phyloP scores from a whole-genome alignment of 2,113 vertebrate species.

The Psettodes erumei region DNA sequence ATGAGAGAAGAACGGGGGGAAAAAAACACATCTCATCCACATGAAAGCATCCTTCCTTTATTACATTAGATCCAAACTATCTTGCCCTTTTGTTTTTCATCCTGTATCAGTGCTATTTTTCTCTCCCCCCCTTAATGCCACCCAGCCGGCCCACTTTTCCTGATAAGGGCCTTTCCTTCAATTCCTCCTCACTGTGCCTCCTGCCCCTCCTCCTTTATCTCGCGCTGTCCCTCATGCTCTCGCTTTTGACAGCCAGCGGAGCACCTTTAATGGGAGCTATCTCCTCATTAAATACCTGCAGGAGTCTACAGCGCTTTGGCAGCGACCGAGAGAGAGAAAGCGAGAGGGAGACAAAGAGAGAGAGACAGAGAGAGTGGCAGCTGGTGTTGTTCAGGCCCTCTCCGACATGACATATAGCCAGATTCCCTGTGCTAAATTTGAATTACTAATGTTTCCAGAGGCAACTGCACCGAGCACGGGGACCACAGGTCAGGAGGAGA shows the following conservation, averaged over 20 bases:
- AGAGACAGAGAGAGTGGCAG: constrained; percentile 8
- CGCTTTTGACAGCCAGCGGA: constrained; percentile 69
- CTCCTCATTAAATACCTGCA: constrained; percentile 80
- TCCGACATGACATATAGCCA: constrained; percentile 64
- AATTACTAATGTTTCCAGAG: constrained; percentile 69
- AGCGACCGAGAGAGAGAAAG: constrained; percentile 20
- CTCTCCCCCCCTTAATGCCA: constrained; percentile 12
- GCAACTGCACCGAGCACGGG: constrained; percentile 24
- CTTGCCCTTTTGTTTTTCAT: constrained; percentile 15
- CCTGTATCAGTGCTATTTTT: constrained; percentile 8
- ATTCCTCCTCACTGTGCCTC: neutral
- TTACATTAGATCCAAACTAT: constrained; percentile 6
- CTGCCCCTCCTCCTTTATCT: constrained; percentile 29
- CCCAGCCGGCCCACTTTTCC: constrained; percentile 14
- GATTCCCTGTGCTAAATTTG: constrained; percentile 55
- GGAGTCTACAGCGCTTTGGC: constrained; percentile 58
- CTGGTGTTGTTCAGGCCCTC: constrained; percentile 51
- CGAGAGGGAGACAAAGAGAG: neutral
- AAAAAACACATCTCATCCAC: neutral
- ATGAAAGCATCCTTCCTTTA: constrained; percentile 6
- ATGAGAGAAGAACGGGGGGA: neutral
- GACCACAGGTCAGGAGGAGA: constrained; percentile 56
- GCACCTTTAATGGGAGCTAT: constrained; percentile 78
- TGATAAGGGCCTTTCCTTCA: constrained; percentile 12
- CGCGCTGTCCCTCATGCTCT: constrained; percentile 49